A percentile compares a stretch with the other conserved stretches of the same genome.
phyloP scores from a whole-genome alignment of 2,888 invertebrate genomes.

The Oscheius sp. region DNA sequence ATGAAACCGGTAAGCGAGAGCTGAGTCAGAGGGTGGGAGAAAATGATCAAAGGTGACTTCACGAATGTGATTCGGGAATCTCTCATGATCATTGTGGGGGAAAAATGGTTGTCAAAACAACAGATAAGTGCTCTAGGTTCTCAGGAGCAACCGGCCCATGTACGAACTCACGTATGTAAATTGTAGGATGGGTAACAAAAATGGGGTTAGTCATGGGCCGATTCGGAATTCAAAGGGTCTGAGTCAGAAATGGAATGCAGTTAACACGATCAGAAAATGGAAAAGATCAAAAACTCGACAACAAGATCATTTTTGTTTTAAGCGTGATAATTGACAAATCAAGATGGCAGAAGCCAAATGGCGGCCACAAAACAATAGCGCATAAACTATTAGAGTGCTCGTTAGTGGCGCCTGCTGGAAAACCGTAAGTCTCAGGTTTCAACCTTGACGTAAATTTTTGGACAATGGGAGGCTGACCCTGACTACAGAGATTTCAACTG shows the following conservation, averaged over 20 bases:
- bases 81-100: constrained; percentile 3
- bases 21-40: background rate
- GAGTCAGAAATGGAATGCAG: background rate
- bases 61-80: background rate
- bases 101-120: constrained; percentile 21
- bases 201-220: no score
- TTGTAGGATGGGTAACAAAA: no score
- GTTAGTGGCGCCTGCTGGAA: background rate
- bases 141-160: background rate
- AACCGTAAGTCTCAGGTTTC: constrained; percentile 24
- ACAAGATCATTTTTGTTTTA: no score
- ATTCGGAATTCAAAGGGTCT: no score
- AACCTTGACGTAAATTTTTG: background rate
- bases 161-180: no score
- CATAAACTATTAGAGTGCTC: constrained; percentile 20
- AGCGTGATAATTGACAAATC: background rate
- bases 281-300: no score
- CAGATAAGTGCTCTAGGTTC: constrained; percentile 21
- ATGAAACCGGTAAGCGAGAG: background rate
- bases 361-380: constrained; percentile 25
- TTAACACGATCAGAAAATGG: background rate
- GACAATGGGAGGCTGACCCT: background rate
- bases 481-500: background rate
- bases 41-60: background rate
- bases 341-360: constrained; percentile 8